These are phyloP conservation scores for Thaleichthys pacificus DNA, from an alignment of 2,797 vertebrate species.

Conservation along the genomic window DNA sequence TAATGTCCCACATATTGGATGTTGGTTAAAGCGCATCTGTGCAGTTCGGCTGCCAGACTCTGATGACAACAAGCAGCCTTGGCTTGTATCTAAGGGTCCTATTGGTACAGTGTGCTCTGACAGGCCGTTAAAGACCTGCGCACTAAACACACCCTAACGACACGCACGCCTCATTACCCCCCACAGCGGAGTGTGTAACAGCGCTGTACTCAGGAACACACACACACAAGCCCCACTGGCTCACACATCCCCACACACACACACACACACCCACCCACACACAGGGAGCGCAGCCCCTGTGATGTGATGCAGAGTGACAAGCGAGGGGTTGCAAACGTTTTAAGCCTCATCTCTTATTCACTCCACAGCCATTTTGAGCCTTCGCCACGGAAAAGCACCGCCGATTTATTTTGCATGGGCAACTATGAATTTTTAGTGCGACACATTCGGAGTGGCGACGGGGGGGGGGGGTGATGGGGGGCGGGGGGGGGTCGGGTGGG, in stretches of 20 bases:
- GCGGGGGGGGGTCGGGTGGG: constrained; percentile 35
- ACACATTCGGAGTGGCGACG: constrained; percentile 44
- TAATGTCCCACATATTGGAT: constrained; percentile 3
- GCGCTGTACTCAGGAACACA: constrained; percentile 25
- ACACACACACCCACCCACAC: constrained; percentile 1
- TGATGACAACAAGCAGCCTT: constrained; percentile 24
- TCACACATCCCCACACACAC: constrained; percentile 10
- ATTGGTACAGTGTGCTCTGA: constrained; percentile 54
- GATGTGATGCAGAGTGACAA: constrained; percentile 82
- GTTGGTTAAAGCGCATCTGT: background rate
- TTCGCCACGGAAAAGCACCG: constrained; percentile 52
- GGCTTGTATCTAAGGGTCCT: constrained; percentile 38
- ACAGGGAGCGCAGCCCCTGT: constrained; percentile 44
- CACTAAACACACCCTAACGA: constrained; percentile 64
- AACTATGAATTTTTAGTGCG: constrained; percentile 79
- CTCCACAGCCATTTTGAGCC: constrained; percentile 75
- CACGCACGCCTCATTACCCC: constrained; percentile 69
- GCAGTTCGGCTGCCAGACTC: constrained; percentile 13
- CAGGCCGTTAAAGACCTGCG: constrained; percentile 58
- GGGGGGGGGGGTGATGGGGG: constrained; percentile 42
- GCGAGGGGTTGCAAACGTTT: constrained; percentile 74
- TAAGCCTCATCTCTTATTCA: constrained; percentile 82
- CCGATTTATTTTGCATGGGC: constrained; percentile 77
- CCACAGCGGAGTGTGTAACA: constrained; percentile 61
- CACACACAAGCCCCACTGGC: constrained; percentile 13